phyloP scores from a whole-genome alignment of 1,140 invertebrate species.

The Microplitis demolitor region DNA sequence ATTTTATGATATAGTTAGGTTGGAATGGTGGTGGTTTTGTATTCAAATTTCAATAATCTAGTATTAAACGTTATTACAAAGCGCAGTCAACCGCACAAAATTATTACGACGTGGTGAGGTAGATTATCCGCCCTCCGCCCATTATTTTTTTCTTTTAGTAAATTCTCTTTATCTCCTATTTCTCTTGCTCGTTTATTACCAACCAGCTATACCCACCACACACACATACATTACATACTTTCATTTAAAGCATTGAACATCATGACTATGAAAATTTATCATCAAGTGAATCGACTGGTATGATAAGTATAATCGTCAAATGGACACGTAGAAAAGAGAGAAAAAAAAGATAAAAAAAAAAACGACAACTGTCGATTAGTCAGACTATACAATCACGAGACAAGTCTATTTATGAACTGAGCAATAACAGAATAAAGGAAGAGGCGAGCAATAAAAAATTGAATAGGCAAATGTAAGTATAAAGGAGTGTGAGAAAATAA shows the following conservation, averaged over 20 bases:
- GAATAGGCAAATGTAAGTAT: background rate
- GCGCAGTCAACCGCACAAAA: conserved; percentile 22
- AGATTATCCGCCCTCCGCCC: background rate
- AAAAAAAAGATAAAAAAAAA: background rate
- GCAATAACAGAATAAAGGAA: background rate
- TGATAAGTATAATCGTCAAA: conserved; percentile 10
- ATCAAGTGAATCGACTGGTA: background rate
- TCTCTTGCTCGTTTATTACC: background rate
- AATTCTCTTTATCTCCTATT: background rate
- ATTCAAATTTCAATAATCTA: conserved; percentile 25
- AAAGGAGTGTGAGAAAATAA: background rate
- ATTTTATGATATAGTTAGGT: conserved; percentile 4
- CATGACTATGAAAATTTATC: conserved; percentile 17
- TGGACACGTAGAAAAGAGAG: conserved; percentile 24
- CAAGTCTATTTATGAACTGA: conserved; percentile 5
- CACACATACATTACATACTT: background rate
- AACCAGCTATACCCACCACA: background rate
- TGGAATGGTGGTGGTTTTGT: conserved; percentile 5
- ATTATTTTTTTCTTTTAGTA: background rate
- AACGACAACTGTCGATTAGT: conserved; percentile 2
- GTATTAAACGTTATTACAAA: conserved; percentile 25
- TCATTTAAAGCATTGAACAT: background rate
- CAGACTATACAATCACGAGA: background rate
- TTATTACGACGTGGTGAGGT: conserved; percentile 15
- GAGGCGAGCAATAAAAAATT: background rate